These are phyloP conservation scores for Enteromius anoplus DNA, from an alignment of 2,797 vertebrate genomes.

Conservation along the genomic window DNA sequence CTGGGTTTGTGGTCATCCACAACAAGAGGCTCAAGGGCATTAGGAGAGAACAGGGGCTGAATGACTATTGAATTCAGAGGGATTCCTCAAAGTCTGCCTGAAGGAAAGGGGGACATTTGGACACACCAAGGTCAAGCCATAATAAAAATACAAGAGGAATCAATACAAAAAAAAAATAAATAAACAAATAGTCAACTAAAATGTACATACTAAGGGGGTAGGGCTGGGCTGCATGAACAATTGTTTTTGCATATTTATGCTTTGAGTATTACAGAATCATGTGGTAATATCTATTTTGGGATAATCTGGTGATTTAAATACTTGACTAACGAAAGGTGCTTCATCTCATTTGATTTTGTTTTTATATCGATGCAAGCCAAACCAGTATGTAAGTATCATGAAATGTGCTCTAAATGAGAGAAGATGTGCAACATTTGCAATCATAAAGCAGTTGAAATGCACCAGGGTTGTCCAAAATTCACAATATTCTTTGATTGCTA, in stretches of 20 bases:
- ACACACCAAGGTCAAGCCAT: constrained; percentile 37
- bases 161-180: constrained; percentile 12
- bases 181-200: neutral
- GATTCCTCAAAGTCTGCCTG: constrained; percentile 43
- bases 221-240: neutral
- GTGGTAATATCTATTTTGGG: neutral
- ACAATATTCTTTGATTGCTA: no score
- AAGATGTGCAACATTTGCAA: neutral
- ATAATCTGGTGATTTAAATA: neutral
- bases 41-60: constrained; percentile 35
- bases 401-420: neutral
- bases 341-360: neutral
- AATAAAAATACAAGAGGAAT: constrained; percentile 9
- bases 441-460: neutral
- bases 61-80: constrained; percentile 43
- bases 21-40: constrained; percentile 62
- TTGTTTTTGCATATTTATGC: neutral
- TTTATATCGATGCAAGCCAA: neutral
- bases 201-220: neutral
- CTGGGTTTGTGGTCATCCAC: constrained; percentile 73
- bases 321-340: neutral
- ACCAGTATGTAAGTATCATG: neutral
- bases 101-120: constrained; percentile 47
- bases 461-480: neutral
- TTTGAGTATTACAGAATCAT: neutral